A percentile compares a stretch with the other conserved stretches of the same genome.
These are phyloP conservation scores for Tonatia bakeri DNA, from an alignment of 2,113 vertebrate species.

Conservation along the genomic window DNA sequence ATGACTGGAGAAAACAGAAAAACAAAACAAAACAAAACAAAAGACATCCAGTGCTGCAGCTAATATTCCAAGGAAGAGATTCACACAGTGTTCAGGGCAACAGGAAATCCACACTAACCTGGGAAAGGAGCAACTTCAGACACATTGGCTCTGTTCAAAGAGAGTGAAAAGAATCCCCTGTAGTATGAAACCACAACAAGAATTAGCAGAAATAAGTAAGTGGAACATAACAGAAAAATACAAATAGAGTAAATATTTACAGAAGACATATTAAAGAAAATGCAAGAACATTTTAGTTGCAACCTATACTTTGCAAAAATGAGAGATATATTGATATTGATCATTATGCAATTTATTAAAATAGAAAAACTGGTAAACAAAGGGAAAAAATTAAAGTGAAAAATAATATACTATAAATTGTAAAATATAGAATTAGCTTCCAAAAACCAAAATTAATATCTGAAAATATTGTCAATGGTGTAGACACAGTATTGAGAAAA, in stretches of 20 bases:
- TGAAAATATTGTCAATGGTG: neutral
- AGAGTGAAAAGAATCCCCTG: neutral
- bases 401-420: neutral
- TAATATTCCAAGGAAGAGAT: constrained; percentile 40
- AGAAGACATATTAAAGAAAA: neutral
- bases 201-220: neutral
- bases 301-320: neutral
- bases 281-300: neutral
- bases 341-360: neutral
- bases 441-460: neutral
- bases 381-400: neutral
- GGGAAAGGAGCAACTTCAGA: neutral
- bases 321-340: neutral
- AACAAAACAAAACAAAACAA: neutral
- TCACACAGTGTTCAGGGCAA: neutral
- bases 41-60: neutral
- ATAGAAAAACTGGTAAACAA: neutral
- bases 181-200: neutral
- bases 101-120: neutral
- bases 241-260: neutral
- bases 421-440: neutral
- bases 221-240: neutral
- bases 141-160: constrained; percentile 12
- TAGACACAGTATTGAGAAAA: neutral
- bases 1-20: neutral